Base-by-base conservation (phyloP, 2,113 vertebrate genomes). In the Gyps fulvus region DNA sequence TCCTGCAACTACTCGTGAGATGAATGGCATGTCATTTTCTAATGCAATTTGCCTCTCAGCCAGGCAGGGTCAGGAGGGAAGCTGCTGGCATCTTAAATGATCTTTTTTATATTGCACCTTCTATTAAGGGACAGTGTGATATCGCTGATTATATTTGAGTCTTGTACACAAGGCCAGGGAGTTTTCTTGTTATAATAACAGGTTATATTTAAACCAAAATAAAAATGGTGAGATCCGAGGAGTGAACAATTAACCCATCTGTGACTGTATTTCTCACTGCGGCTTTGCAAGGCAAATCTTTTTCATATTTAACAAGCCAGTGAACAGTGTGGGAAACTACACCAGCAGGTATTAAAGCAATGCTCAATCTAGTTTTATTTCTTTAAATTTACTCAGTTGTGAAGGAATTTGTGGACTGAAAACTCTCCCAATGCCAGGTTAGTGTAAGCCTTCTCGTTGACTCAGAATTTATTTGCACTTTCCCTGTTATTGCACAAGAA, bases 1-100 rank as follows among this genome's bases (percentile, higher is more conserved):
- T 99, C 99, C 99, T 99, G 98, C 98, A 98, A 99, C 98, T 99
- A 98, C 98, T 98, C 97, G 96, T 93, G 98, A 99, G 99, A 99
- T 99, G 99, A 99, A 99, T 99, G 98, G 98, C 99, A 98, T 99
- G 99, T 98, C 99, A 99, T 99, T 98, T 98, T 99, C 98, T 99
- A 99, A 99, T 99, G 98, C 98, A 99, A 99, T 99, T 99, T 99
- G 98, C 99, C 98, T 99, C 97, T 96, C 98, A 98, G 98, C 98
- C 98, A 99, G 99, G 98, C 99, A 99, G 99, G 99, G 99, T 99
- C 99, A 99, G 97, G 97, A 98, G 98, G 98, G 98, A 98, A 98
- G 98, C 98, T 98, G 93, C 96, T 97, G 98, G 98, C 98, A 98
- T 98, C 98, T 98, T 97, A 96, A 98, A 98, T 98, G 98, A 98